Conservation (phyloP, 2,113 vertebrate genomes). For the Calonectris borealis region DNA sequence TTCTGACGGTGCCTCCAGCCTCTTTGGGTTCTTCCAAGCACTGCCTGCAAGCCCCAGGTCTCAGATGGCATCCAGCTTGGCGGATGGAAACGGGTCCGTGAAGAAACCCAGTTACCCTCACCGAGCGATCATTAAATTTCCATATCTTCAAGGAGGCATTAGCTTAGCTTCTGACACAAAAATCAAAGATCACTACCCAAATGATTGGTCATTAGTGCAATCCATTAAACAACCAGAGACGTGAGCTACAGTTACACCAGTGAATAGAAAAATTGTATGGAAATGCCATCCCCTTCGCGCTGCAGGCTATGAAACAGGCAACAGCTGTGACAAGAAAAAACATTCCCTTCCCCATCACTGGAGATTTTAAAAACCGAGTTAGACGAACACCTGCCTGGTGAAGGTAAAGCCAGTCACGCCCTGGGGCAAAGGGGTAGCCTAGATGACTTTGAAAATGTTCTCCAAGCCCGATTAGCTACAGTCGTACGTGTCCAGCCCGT, state of each 20-base stretch:
- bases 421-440: background rate
- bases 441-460: background rate
- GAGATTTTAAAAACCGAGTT: background rate
- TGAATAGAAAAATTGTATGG: background rate
- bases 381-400: background rate
- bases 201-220: background rate
- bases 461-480: background rate
- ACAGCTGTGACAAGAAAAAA: background rate
- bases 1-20: background rate
- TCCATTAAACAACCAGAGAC: background rate
- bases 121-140: background rate
- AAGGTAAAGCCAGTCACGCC: background rate
- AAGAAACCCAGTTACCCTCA: background rate
- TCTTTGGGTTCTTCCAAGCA: background rate
- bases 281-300: background rate
- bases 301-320: background rate
- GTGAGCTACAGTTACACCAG: background rate
- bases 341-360: background rate
- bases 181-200: background rate
- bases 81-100: accelerated
- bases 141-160: background rate
- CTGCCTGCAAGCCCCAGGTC: background rate
- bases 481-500: background rate
- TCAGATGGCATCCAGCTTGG: background rate
- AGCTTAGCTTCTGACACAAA: background rate